Evolutionary conservation across 2,888 invertebrate species (phyloP), one percentile per base, ranked within the genome.

Genomic region (Xylophagus ater): DNA sequence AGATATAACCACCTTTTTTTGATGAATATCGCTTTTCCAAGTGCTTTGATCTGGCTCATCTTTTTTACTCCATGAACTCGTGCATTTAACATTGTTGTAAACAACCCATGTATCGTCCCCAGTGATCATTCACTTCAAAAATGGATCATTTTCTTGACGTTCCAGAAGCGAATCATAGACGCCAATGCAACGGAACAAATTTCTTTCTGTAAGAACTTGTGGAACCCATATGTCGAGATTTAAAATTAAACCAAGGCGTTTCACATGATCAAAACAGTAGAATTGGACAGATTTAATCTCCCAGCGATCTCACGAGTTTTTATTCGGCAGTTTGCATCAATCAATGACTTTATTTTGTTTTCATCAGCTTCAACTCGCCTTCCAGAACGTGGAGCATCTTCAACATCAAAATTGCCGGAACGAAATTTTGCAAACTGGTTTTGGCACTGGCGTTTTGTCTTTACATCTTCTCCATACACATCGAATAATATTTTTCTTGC

Each of bases 21-120:
- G 44, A 29, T 52, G 44, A 38, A 45, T 43, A 40, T 49, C 41
- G 34, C 45, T 46, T 46, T 48, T 53, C 19, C 44, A 45, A 29
- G 34, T 47, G 28, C 29, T 47, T 51, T 49, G 49, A 38, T 47
- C 37, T 21, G 44, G 47, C 49, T 53, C 50, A 44, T 45, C 46
- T 32, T 34, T 42, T 40, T 39, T 46, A 33, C 40, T 42, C 47
- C 47, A 51, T 34, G 45, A 51, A 43, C 47, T 46, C 43, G 53
- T 52, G 36, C 49, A 41, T 36, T 43, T 13, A 30, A 30, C 30
- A 30, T 30, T 30, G 14, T 30, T 30, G 13, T 30, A 30, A 20
- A 6, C 17, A 32, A 32, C 32, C 19, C 18, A 32, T 32, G 18
- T 32, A n/a, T 32, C 17, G 30, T 14, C 30, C 17, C 30, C 30